These are phyloP conservation scores for Tachina fera DNA, from an alignment of 2,888 invertebrate species.

Conservation along the genomic window DNA sequence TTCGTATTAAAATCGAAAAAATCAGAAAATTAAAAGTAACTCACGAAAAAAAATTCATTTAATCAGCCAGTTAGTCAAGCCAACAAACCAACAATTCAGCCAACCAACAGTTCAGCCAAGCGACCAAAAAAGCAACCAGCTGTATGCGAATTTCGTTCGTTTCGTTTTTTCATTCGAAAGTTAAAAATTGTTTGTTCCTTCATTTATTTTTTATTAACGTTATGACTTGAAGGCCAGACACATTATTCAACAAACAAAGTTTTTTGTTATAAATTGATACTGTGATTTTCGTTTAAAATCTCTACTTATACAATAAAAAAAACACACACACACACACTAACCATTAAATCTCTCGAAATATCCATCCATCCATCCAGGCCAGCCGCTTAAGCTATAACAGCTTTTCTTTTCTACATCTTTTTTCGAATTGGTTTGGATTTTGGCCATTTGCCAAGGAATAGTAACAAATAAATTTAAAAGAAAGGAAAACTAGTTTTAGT, in stretches of 20 bases:
- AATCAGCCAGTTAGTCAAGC: slow-evolving; percentile 41
- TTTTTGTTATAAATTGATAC: slow-evolving; percentile 13
- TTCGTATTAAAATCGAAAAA: slow-evolving; percentile 59
- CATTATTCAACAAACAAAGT: slow-evolving; percentile 64
- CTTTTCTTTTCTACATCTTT: slow-evolving; percentile 63
- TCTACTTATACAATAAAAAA: slow-evolving; percentile 12
- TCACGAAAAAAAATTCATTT: slow-evolving; percentile 36
- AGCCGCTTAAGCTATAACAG: slow-evolving; percentile 58
- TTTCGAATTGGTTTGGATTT: slow-evolving; percentile 24
- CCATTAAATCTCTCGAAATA: slow-evolving; percentile 50
- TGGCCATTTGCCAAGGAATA: slow-evolving; percentile 66
- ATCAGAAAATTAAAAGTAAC: slow-evolving; percentile 50
- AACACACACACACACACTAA: slow-evolving; percentile 16
- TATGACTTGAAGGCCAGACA: slow-evolving; percentile 72
- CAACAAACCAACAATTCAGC: slow-evolving; percentile 35
- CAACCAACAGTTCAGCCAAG: slow-evolving; percentile 41
- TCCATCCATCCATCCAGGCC: slow-evolving; percentile 44
- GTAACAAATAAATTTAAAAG: slow-evolving; percentile 40
- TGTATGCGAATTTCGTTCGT: slow-evolving; percentile 58
- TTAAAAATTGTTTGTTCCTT: slow-evolving; percentile 46
- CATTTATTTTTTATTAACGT: slow-evolving; percentile 54
- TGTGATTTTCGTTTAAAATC: slow-evolving; percentile 56
- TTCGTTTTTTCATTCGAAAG: slow-evolving; percentile 27
- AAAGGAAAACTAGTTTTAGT: slow-evolving; percentile 64
- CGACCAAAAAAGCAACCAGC: slow-evolving; percentile 58